Evolutionary conservation across 2,113 vertebrate genomes (phyloP), one percentile per base, ranked within the genome.

Genomic region (Cyprinodon tularosa): DNA sequence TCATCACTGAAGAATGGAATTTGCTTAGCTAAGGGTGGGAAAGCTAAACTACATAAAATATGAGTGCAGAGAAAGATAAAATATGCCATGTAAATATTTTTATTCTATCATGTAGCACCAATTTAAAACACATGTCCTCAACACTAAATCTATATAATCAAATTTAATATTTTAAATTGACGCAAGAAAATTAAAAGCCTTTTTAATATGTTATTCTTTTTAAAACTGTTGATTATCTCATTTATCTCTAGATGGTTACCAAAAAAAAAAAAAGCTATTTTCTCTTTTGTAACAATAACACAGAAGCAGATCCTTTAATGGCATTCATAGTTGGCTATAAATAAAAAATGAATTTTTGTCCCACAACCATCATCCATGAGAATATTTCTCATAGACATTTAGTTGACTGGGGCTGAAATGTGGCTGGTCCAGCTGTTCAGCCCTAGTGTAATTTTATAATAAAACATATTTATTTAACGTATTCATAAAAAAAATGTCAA

Each of bases 241-340:
- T 63, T 1, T 14, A 70, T 50, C 68, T 7, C 57, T 42, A 59
- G 12, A 74, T 17, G 37, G 72, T 65, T 71, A 57, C 45, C n/a
- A n/a, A n/a, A n/a, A n/a, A 80, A 42, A 44, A 44, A 37, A 47
- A 10, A 71, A 57, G 63, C 73, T 72, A 70, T 70, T 77, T 80
- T 83, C 68, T 72, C 65, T 13, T 72, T 74, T 64, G 48, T 14
- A 63, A 67, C 68, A 82, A 74, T 68, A 82, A 86, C 82, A 59
- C 60, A 69, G 39, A 68, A 44, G 42, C 82, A 88, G 71, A 78
- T 81, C 86, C 89, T 88, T 89, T 86, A 71, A 89, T 84, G 87
- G 77, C 68, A 71, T 77, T 37, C 40, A 63, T 73, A 29, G 22
- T 11, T 53, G 5, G 45, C 74, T 86, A 87, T 83, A 87, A 91